Conservation (phyloP, 2,113 vertebrate genomes). For the Laterallus jamaicensis region DNA sequence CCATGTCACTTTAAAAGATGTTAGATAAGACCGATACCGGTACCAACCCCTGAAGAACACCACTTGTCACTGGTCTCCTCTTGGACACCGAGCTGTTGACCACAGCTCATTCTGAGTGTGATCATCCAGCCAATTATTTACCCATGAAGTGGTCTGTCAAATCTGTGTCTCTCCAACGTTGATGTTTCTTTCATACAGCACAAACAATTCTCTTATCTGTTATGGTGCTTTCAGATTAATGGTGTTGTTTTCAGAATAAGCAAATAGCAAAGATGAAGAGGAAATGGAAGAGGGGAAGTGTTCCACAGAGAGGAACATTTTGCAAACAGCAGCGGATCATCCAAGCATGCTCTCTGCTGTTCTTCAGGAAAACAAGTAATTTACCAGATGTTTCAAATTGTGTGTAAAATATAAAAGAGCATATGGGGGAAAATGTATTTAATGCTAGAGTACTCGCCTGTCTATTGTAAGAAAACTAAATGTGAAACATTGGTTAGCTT, state of each 20-base stretch:
- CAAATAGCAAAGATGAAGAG: constrained; percentile 17
- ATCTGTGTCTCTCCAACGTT: background rate
- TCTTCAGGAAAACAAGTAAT: constrained; percentile 42
- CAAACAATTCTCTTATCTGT: constrained; percentile 26
- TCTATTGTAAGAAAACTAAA: background rate
- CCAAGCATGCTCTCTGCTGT: background rate
- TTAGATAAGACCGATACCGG: too few species aligned
- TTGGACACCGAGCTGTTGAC: too few species aligned
- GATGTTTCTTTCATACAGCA: constrained; percentile 21
- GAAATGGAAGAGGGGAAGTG: constrained; percentile 14
- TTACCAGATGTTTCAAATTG: constrained; percentile 32
- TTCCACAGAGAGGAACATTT: constrained; percentile 50
- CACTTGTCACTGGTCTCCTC: too few species aligned
- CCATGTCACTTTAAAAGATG: too few species aligned
- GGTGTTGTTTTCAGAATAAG: constrained; percentile 61
- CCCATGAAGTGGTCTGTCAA: too few species aligned
- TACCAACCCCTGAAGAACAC: too few species aligned
- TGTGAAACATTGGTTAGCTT: background rate
- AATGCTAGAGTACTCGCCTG: background rate
- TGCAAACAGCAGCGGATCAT: constrained; percentile 41
- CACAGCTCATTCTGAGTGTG: too few species aligned
- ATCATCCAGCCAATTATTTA: too few species aligned
- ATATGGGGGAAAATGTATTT: constrained; percentile 19
- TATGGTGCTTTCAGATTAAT: constrained; percentile 24
- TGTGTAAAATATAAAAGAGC: constrained; percentile 28